Evolutionary conservation across 2,888 invertebrate genomes (phyloP), one percentile per base, ranked within the genome.

Genomic region (Stenichneumon culpator): DNA sequence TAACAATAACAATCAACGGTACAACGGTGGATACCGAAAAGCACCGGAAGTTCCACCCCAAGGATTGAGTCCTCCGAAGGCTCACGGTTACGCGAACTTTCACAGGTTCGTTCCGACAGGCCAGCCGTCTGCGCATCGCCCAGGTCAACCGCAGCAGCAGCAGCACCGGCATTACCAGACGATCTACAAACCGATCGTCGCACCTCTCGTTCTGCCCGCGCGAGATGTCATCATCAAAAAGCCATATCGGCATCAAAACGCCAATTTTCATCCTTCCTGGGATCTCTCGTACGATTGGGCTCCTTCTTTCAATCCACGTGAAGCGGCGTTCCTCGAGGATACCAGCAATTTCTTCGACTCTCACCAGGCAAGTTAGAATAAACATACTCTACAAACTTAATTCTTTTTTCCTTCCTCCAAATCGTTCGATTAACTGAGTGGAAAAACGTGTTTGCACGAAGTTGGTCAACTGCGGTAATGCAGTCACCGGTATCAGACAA

Each of bases 281-380:
- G 86, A 88, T 32, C 70, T 89, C 25, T 86, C 80, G 6, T 90
- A 91, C 63, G 89, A 91, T 9, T 93, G 92, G 93, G 87, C 89
- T 16, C 54, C 89, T 9, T 50, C 90, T 47, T 91, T 91, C 79
- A 85, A 90, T 44, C 89, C 89, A 3, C 87, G 88, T 19, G 88
- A 90, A 2, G 88, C 90, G 68, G 89, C 88, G 28, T 91, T 89
- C 19, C 22, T 89, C 69, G 88, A 75, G 16, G 78, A 90, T 60
- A 90, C 89, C 57, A 68, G 89, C 25, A 86, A 89, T 11, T 77
- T 90, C 3, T 89, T 90, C 65, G 88, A 93, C 79, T 89, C 92
- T 9, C 92, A 92, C 77, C 91, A 92, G 84, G 92, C 90, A 86
- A 87, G 84, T 78, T 60, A 3, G 14, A n/a, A 11, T 19, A 9